phyloP scores from a whole-genome alignment of 1,140 invertebrate genomes.

The Pogonomyrmex barbatus region DNA sequence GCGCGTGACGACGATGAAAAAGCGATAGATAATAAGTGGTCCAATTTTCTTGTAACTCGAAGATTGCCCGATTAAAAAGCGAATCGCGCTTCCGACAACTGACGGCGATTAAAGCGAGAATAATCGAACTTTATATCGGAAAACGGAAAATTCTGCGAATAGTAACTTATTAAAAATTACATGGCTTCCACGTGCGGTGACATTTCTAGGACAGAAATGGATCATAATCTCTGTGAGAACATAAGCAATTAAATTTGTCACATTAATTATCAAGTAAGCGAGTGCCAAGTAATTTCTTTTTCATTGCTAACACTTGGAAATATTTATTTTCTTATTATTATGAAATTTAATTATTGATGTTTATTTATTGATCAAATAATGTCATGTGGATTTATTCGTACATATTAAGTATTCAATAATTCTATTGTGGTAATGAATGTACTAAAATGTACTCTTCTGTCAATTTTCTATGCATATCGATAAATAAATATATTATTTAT shows the following conservation, averaged over 20 bases:
- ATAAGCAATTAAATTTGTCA: background rate
- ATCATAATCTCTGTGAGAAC: background rate
- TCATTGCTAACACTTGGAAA: background rate
- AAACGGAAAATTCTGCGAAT: background rate
- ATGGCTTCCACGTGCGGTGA: background rate
- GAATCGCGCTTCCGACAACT: background rate
- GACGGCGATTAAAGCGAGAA: slow-evolving; percentile 40
- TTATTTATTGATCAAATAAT: background rate
- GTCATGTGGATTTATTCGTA: background rate
- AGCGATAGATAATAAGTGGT: slow-evolving; percentile 39
- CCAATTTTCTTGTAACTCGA: slow-evolving; percentile 41
- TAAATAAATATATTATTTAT: slow-evolving; percentile 7
- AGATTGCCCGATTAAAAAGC: slow-evolving; percentile 55
- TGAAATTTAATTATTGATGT: background rate
- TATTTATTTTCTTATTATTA: background rate
- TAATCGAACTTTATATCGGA: slow-evolving; percentile 30
- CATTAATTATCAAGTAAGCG: background rate
- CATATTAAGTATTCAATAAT: slow-evolving; percentile 3
- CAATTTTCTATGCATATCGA: background rate
- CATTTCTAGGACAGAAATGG: slow-evolving; percentile 6
- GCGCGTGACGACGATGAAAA: background rate
- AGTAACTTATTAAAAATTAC: slow-evolving; percentile 31
- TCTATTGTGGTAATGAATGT: background rate
- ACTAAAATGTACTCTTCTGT: slow-evolving; percentile 15
- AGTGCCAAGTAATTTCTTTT: background rate